phyloP scores from a whole-genome alignment of 1,140 invertebrate species.

The Macrotrachela quadricornifera region DNA sequence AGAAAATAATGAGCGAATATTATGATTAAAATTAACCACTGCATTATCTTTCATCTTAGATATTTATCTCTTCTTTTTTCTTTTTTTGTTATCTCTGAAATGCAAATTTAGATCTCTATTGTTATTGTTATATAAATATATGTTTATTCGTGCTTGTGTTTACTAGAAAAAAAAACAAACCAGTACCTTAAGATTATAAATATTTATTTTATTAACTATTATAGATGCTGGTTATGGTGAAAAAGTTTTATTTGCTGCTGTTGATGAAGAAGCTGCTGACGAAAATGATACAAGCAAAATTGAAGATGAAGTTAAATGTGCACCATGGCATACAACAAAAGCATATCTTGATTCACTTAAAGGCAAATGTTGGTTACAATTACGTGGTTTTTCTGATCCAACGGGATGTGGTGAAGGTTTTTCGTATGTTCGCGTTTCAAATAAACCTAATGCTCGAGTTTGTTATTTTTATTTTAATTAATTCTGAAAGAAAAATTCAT shows the following conservation, averaged over 20 bases:
- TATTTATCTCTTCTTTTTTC: no score
- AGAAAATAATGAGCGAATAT: no score
- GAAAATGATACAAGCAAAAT: slow-evolving; percentile 52
- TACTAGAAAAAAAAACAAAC: no score
- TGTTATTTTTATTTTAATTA: not conserved
- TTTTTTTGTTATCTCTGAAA: no score
- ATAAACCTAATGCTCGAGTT: not conserved
- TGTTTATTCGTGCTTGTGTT: no score
- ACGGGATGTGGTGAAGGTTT: slow-evolving; percentile 94
- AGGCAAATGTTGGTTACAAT: slow-evolving; percentile 77
- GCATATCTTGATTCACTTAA: slow-evolving; percentile 93
- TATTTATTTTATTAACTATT: slow-evolving; percentile 4
- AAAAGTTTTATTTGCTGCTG: slow-evolving; percentile 76
- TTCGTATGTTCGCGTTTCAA: slow-evolving; percentile 51
- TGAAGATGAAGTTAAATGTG: slow-evolving; percentile 38
- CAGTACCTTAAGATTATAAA: no score
- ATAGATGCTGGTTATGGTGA: slow-evolving; percentile 90
- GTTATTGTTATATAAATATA: no score
- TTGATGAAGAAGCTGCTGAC: slow-evolving; percentile 72
- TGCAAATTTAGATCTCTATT: no score
- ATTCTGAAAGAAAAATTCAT: not conserved
- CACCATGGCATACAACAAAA: slow-evolving; percentile 73
- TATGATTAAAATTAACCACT: no score
- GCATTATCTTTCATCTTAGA: no score
- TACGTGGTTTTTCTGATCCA: slow-evolving; percentile 70